Base-by-base conservation (phyloP, 2,113 vertebrate genomes). In the Neolamprologus ventralis region DNA sequence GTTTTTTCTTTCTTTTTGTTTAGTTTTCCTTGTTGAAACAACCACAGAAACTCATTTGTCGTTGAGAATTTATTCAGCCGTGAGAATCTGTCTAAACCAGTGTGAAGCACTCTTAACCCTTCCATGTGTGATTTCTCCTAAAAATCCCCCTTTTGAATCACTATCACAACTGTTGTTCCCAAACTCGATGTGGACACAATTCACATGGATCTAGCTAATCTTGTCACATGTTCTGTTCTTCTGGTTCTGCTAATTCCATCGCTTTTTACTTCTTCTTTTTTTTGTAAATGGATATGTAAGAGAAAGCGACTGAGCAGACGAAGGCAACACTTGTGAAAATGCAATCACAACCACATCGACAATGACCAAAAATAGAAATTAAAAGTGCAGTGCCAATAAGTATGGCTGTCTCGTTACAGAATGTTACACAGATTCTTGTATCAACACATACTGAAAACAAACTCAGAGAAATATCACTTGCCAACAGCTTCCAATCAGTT, bases 401-500 rank as follows among this genome's bases (percentile, higher is more conserved):
- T 31, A 31, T 71, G 45, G 12, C 57, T 26, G 68, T 84, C 80
- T 83, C 37, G 60, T 51, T 21, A 75, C 35, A 53, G 17, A 83
- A 85, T 42, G 40, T 53, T 54, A 57, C 33, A 23, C 10, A 42
- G 68, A 55, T 80, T 84, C 16, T 81, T 55, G 60, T 45, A 85
- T 68, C 49, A 84, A 81, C 57, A 68, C 68, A 82, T 5, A 83
- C 14, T 85, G 40, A 78, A 89, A 91, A 92, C 40, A 85, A 92
- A 93, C 45, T 57, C 51, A 21, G 51, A 54, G 40, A 91, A 91
- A 90, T 90, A 93, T 90, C 80, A 80, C 57, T 89, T 81, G 79
- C 80, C 86, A 89, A 89, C 87, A 73, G 79, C 87, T 89, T 91
- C 87, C 88, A 91, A 90, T 91, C 89, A 54, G 86, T 89, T 90